Evolutionary conservation across 1,140 invertebrate species (phyloP).

Genomic region (Colletes gigas): DNA sequence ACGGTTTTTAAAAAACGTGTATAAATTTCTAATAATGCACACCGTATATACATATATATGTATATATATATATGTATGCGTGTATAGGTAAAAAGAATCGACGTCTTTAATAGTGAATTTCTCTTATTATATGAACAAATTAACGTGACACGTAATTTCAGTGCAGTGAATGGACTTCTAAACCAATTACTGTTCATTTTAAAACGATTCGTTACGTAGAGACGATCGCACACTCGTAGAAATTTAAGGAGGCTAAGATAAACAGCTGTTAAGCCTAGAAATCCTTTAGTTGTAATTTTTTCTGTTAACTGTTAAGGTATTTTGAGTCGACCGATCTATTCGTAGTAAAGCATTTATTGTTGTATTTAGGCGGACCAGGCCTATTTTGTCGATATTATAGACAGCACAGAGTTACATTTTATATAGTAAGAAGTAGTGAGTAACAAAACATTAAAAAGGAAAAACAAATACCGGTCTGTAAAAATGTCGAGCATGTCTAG

Average conservation of each 20-base stretch:
- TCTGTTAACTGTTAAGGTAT: neutral
- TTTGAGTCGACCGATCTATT: neutral
- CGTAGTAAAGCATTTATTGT: neutral
- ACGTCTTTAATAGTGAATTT: neutral
- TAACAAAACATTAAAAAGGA: neutral
- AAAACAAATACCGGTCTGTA: neutral
- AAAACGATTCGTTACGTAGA: conserved; percentile 3
- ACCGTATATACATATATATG: conserved; percentile 8
- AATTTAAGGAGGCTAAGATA: neutral
- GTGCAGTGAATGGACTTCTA: conserved; percentile 13
- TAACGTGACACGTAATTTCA: conserved; percentile 18
- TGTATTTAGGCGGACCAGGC: neutral
- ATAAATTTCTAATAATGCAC: neutral
- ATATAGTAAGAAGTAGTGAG: neutral
- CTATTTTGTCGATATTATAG: neutral
- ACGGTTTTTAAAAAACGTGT: neutral
- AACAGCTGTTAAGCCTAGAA: neutral
- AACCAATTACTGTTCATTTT: conserved; percentile 4
- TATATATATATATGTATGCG: neutral
- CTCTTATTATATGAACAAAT: neutral
- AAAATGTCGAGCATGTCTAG: conserved; percentile 67
- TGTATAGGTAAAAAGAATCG: neutral
- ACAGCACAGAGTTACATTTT: neutral
- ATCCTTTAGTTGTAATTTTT: neutral
- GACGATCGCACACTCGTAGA: neutral